A percentile compares a stretch with the other conserved stretches of the same genome.
phyloP scores from a whole-genome alignment of 2,113 vertebrate genomes.

The Centropus bengalensis region DNA sequence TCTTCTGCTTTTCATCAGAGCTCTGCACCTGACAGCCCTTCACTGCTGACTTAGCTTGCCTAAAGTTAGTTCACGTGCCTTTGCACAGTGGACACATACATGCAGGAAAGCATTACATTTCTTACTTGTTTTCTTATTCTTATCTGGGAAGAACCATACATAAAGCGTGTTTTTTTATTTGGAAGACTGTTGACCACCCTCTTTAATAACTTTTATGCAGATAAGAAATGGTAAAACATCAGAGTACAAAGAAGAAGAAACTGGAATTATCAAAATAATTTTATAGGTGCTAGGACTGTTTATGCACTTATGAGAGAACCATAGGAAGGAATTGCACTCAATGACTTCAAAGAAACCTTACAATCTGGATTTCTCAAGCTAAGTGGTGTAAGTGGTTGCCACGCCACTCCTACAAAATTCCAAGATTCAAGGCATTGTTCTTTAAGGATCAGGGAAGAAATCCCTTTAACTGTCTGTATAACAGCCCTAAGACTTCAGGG shows the following conservation, averaged over 20 bases:
- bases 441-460: background rate
- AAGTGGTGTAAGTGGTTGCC: background rate
- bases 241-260: background rate
- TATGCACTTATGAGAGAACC: background rate
- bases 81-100: background rate
- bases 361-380: background rate
- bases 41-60: background rate
- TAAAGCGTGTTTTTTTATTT: background rate
- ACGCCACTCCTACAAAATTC: background rate
- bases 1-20: background rate
- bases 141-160: background rate
- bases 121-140: background rate
- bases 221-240: background rate
- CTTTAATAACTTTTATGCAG: background rate
- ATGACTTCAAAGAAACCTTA: background rate
- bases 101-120: background rate
- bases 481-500: background rate
- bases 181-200: background rate
- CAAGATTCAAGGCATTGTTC: background rate
- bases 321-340: background rate
- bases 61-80: background rate
- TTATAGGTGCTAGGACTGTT: background rate
- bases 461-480: background rate
- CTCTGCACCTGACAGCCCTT: background rate
- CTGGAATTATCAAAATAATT: background rate